Evolutionary conservation across 2,888 invertebrate genomes (phyloP), one percentile per base, ranked within the genome.

Genomic region (Drosophila fulvimacula): DNA sequence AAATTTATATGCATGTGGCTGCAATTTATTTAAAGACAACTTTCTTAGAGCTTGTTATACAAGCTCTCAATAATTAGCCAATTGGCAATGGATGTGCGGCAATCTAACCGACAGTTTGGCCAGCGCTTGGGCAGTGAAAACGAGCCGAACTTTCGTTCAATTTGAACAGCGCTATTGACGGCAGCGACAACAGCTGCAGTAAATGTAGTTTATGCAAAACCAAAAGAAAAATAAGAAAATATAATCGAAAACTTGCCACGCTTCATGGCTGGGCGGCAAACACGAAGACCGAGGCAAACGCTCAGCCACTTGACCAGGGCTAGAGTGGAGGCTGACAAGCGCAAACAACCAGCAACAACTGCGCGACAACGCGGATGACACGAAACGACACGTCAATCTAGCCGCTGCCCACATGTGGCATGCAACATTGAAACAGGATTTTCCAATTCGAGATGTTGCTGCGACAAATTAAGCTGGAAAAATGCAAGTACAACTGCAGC

Each of bases 351-450:
- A 58, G 59, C 62, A 58, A 64, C 65, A 51, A 60, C 61, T 53
- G 51, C 57, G 61, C 76, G 59, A 74, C 79, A 73, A 71, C 65
- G 49, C 46, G 73, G 78, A 83, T 83, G 83, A 81, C 85, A 86
- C 75, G n/a, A 82, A 83, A 83, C 85, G 78, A 86, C 87, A 87
- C 85, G 87, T 86, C 87, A 87, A 87, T 86, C 81, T 78, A 34
- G 63, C 44, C 65, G 64, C 86, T 85, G 85, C 85, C 85, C 85
- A 86, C 85, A 81, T 86, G 75, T 63, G 63, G 74, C 77, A 81
- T 73, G 84, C 82, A 79, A 84, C 82, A 74, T 73, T 75, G 73
- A 41, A 82, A 84, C 83, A 77, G 82, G 83, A 79, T 82, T 83
- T 73, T 77, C 83, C 81, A 72, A 82, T 85, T 75, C 85, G 69